A percentile compares a stretch with the other conserved stretches of the same genome.
These are phyloP conservation scores for Lophura nycthemera DNA, from an alignment of 2,113 vertebrate genomes.

Conservation along the genomic window DNA sequence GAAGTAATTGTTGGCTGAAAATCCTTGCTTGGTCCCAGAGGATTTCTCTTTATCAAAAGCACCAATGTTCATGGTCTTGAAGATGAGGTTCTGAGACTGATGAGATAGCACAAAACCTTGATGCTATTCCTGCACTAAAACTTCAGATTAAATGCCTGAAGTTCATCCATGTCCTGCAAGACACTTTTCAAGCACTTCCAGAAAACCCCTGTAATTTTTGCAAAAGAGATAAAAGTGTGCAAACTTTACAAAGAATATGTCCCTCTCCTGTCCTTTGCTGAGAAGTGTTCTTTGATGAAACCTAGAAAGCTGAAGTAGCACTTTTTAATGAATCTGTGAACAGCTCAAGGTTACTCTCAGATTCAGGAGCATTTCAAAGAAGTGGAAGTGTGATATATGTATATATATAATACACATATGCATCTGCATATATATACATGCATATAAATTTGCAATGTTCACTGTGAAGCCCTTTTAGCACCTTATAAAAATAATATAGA, in stretches of 20 bases:
- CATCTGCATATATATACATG: accelerated
- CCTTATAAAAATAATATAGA: neutral
- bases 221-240: neutral
- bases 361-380: neutral
- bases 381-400: neutral
- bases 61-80: neutral
- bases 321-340: neutral
- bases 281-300: neutral
- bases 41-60: neutral
- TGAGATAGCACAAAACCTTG: neutral
- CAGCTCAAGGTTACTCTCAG: neutral
- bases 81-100: accelerated
- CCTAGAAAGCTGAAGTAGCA: neutral
- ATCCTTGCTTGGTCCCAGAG: neutral
- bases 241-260: neutral
- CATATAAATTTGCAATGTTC: neutral
- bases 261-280: neutral
- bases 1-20: neutral
- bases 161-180: accelerated
- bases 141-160: neutral
- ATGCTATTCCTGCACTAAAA: neutral
- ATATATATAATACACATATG: accelerated
- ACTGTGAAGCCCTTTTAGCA: neutral
- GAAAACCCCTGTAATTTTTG: neutral
- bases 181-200: neutral